Percentiles rank a stretch among this genome's conserved stretches.
These are phyloP conservation scores for Onchidella celtica DNA, from an alignment of 2,888 invertebrate species.

Conservation along the genomic window DNA sequence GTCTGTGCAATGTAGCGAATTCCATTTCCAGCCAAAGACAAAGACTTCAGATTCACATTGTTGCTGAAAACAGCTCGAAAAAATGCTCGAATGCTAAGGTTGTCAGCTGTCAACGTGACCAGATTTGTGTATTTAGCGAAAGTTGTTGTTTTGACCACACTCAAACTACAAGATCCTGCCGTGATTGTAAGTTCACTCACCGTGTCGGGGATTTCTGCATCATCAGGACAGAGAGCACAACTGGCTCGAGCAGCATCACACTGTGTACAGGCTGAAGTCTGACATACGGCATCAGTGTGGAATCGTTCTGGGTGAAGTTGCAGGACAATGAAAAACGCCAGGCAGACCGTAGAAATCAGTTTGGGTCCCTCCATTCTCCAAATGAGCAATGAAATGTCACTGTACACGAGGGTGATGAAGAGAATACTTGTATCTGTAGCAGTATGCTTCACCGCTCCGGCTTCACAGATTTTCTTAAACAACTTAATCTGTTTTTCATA, in stretches of 20 bases:
- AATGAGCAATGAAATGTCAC: too few species aligned
- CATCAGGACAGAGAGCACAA: neutral
- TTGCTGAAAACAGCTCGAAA: neutral
- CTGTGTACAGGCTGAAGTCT: neutral
- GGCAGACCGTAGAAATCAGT: too few species aligned
- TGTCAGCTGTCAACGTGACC: neutral
- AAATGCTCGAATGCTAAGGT: neutral
- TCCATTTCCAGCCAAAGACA: constrained; percentile 14
- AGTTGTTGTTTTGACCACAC: neutral
- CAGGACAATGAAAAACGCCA: too few species aligned
- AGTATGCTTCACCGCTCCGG: too few species aligned
- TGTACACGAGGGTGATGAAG: too few species aligned
- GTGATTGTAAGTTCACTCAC: constrained; percentile 14
- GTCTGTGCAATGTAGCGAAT: neutral
- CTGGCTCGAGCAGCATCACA: neutral
- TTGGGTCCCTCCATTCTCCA: too few species aligned
- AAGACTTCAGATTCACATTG: constrained; percentile 6
- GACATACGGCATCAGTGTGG: too few species aligned
- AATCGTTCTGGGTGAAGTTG: too few species aligned
- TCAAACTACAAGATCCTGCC: neutral
- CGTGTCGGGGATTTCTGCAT: neutral
- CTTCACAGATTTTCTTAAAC: too few species aligned
- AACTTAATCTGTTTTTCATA: too few species aligned
- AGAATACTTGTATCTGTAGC: too few species aligned
- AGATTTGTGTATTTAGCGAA: neutral